A percentile compares a stretch with the other conserved stretches of the same genome.
These are phyloP conservation scores for Epinephelus lanceolatus DNA, from an alignment of 2,113 vertebrate genomes.

Conservation along the genomic window DNA sequence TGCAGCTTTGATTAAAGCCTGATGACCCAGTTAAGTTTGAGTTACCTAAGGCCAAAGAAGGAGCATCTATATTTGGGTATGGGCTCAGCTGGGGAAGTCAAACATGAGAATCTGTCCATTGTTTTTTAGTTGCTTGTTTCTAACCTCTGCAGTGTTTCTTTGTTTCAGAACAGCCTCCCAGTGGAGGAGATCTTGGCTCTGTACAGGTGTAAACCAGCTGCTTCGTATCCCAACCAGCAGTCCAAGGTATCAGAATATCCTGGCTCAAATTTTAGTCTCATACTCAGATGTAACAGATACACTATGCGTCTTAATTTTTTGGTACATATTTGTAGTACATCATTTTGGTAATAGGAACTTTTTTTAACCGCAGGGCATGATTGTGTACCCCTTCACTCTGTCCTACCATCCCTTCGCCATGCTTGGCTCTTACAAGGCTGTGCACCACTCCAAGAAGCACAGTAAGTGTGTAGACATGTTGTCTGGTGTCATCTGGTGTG, in stretches of 20 bases:
- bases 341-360: neutral
- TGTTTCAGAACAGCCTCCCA: slow-evolving; percentile 86
- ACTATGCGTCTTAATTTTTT: neutral
- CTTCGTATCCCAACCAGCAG: slow-evolving; percentile 56
- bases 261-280: neutral
- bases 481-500: neutral
- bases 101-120: neutral
- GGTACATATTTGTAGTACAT: neutral
- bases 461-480: slow-evolving; percentile 76
- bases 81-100: too few species aligned
- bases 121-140: neutral
- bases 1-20: neutral
- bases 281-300: neutral
- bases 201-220: slow-evolving; percentile 84
- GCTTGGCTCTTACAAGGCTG: slow-evolving; percentile 87
- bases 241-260: slow-evolving; percentile 69
- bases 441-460: slow-evolving; percentile 83
- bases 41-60: too few species aligned
- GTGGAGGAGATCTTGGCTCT: slow-evolving; percentile 88
- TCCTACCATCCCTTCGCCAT: slow-evolving; percentile 90
- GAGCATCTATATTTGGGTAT: too few species aligned
- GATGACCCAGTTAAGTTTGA: too few species aligned
- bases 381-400: slow-evolving; percentile 83
- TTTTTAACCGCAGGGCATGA: slow-evolving; percentile 62
- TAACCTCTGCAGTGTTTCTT: neutral